These are phyloP conservation scores for Trogon melanurus DNA, from an alignment of 2,113 vertebrate genomes.

Conservation along the genomic window DNA sequence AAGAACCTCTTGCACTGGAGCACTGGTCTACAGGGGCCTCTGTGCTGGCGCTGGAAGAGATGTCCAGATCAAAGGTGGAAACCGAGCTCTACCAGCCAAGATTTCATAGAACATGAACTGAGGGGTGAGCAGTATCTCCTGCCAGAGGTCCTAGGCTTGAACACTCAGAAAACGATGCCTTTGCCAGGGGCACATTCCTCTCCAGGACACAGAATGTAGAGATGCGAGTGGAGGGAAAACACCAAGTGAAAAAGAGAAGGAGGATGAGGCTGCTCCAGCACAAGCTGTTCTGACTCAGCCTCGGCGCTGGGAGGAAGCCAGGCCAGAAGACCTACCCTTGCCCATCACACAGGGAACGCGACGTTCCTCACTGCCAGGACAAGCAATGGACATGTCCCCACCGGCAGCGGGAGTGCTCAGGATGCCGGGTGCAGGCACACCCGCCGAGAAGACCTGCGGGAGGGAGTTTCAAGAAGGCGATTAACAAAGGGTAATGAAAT, in stretches of 20 bases:
- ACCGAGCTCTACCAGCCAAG: neutral
- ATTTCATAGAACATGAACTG: neutral
- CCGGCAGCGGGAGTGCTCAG: accelerated
- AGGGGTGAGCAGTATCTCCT: neutral
- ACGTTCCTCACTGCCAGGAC: neutral
- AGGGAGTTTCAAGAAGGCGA: neutral
- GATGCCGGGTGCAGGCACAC: neutral
- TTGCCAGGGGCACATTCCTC: neutral
- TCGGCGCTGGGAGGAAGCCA: neutral
- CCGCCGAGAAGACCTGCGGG: neutral
- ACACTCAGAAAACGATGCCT: neutral
- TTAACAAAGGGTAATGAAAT: neutral
- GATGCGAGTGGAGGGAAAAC: neutral
- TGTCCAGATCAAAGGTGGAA: neutral
- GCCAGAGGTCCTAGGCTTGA: neutral
- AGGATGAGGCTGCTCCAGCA: neutral
- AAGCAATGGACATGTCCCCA: neutral
- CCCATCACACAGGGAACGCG: neutral
- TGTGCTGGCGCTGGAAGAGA: neutral
- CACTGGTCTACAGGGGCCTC: neutral
- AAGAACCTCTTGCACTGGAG: neutral
- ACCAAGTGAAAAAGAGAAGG: neutral
- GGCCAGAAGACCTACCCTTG: neutral
- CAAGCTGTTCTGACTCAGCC: neutral
- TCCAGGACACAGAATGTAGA: neutral